These are phyloP conservation scores for Zosterops japonicus DNA, from an alignment of 2,113 vertebrate species.

Conservation along the genomic window DNA sequence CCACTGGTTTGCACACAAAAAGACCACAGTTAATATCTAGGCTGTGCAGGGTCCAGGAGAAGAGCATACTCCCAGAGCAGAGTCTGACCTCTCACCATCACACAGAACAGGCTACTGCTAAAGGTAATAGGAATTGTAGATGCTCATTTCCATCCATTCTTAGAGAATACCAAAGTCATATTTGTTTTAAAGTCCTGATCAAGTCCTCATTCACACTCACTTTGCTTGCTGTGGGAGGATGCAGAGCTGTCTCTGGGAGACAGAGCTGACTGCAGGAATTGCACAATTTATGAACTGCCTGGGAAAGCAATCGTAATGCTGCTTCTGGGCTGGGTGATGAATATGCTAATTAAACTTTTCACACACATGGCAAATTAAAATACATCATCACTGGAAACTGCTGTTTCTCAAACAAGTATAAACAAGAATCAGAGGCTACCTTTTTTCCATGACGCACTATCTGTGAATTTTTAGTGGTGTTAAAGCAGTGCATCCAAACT, in stretches of 20 bases:
- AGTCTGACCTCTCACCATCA: neutral
- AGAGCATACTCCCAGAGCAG: neutral
- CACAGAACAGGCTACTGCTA: neutral
- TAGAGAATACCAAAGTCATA: neutral
- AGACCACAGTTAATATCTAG: neutral
- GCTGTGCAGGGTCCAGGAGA: neutral
- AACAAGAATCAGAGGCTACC: neutral
- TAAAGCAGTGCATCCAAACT: neutral
- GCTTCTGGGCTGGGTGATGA: neutral
- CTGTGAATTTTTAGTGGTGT: neutral
- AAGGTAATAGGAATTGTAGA: neutral
- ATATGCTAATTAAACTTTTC: conserved; percentile 45
- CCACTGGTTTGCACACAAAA: neutral
- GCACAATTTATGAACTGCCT: neutral
- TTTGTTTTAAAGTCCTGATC: neutral
- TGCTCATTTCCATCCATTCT: neutral
- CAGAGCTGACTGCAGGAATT: neutral
- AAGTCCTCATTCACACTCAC: rapidly evolving
- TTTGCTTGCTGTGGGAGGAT: neutral
- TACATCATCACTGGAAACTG: conserved; percentile 1
- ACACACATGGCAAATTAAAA: conserved; percentile 30
- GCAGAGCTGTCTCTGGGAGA: neutral
- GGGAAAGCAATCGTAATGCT: neutral
- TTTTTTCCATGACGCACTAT: neutral
- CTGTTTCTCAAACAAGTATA: conserved; percentile 41